Evolutionary conservation across 2,797 vertebrate genomes (phyloP), one percentile per base, ranked within the genome.

Genomic region (Arctocebus calabarensis): DNA sequence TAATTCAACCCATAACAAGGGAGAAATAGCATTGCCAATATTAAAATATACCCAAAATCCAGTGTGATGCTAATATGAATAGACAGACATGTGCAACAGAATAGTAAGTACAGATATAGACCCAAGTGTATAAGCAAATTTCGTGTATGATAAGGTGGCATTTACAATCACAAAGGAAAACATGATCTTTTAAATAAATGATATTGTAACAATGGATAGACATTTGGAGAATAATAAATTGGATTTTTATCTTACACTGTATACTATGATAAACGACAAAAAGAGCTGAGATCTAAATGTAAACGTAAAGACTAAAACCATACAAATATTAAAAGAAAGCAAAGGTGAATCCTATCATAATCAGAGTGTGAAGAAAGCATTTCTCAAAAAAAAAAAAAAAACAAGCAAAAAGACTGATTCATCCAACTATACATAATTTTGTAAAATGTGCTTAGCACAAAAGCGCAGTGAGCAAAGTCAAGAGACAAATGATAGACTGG

Each of bases 71-170:
- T 45, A 13, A 16, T 77, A n/a, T 68, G 55, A 92, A 55, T 32
- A 84, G 52, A 43, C 1, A 83, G 84, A 88, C 43, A 9, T 70
- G 40, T 88, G 43, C n/a, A 78, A 79, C 25, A 92, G 37, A 87
- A 68, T 59, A 66, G n/a, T 37, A 91, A 87, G 25, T 82, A 32
- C 48, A 87, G 77, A 87, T 83, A 83, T 70, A 91, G 73, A 57
- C 37, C 10, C 23, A 73, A 84, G 2, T 52, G 17, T 8, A 32
- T 71, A 79, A 89, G 59, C 84, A 81, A 93, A 85, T 20, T 73
- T 66, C 19, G 7, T 37, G 14, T 81, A 6, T 59, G 48, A 48
- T 55, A 37, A 88, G 9, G 29, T 79, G 55, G 29, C 16, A 79
- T 57, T 52, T 27, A 57, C 79, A 79, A 55, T 57, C 64, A 86